Evolutionary conservation across 1,140 invertebrate genomes (phyloP).

Genomic region (Drosophila rhopaloa): DNA sequence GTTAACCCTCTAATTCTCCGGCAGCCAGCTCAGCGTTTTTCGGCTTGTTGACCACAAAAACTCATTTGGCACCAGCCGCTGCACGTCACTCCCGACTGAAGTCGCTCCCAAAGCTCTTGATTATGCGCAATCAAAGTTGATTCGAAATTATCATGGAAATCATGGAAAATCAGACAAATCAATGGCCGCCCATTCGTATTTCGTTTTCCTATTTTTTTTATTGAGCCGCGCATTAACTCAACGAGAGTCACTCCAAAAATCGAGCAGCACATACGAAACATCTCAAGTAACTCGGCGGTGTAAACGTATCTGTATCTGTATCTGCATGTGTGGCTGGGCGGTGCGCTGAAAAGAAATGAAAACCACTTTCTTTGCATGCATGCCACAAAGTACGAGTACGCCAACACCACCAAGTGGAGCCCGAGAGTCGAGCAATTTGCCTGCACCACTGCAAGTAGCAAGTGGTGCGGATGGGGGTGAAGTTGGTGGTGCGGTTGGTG

Average conservation of each 20-base stretch:
- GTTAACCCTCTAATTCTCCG: slow-evolving; percentile 10
- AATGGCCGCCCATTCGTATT: slow-evolving; percentile 47
- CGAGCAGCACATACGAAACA: slow-evolving; percentile 32
- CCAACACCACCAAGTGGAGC: slow-evolving; percentile 66
- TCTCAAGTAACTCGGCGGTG: slow-evolving; percentile 26
- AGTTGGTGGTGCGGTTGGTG: background rate
- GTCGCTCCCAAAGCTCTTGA: slow-evolving; percentile 26
- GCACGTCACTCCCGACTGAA: background rate
- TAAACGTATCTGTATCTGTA: slow-evolving; percentile 1
- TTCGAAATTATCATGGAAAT: slow-evolving; percentile 50
- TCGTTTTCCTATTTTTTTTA: slow-evolving; percentile 43
- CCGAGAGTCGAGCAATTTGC: slow-evolving; percentile 71
- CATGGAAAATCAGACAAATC: slow-evolving; percentile 72
- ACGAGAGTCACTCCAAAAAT: slow-evolving; percentile 42
- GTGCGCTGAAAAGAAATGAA: slow-evolving; percentile 79
- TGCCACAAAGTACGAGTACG: slow-evolving; percentile 78
- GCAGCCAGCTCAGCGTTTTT: slow-evolving; percentile 18
- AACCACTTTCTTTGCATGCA: slow-evolving; percentile 84
- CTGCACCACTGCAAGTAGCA: slow-evolving; percentile 43
- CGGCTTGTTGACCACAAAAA: slow-evolving; percentile 58
- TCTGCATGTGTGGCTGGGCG: slow-evolving; percentile 57
- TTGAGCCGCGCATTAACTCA: slow-evolving; percentile 55
- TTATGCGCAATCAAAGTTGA: slow-evolving; percentile 52
- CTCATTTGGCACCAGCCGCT: slow-evolving; percentile 48
- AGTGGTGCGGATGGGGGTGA: background rate